A percentile compares a stretch with the other conserved stretches of the same genome.
These are phyloP conservation scores for Callochromis pleurospilus DNA, from an alignment of 2,113 vertebrate species.

Conservation along the genomic window DNA sequence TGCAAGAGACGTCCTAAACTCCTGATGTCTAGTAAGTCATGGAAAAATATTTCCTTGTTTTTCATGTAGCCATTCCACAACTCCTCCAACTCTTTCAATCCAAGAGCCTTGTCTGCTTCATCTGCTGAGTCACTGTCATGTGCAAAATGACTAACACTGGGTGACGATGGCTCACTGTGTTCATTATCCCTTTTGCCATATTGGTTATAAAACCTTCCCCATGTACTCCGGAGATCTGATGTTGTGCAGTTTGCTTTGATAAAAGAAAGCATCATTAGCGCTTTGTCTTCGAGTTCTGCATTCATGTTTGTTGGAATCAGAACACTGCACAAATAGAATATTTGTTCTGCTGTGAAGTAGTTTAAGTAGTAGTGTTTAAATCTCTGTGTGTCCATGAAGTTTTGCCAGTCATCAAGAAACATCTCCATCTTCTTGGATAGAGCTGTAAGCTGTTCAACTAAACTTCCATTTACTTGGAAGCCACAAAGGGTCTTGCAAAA, in stretches of 20 bases:
- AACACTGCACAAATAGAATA: conserved; percentile 77
- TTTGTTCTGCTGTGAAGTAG: conserved; percentile 83
- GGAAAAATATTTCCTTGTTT: conserved; percentile 65
- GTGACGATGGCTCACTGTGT: not conserved
- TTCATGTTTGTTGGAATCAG: conserved; percentile 33
- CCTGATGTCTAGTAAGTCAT: conserved; percentile 68
- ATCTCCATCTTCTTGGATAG: conserved; percentile 80
- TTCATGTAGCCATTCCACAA: conserved; percentile 73
- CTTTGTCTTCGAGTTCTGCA: conserved; percentile 46
- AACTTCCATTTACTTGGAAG: conserved; percentile 9
- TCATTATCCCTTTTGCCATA: conserved; percentile 16
- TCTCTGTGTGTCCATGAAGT: conserved; percentile 72
- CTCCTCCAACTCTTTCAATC: conserved; percentile 43
- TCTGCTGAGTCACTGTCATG: not conserved
- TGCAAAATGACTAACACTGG: not conserved
- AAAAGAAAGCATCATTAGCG: conserved; percentile 83
- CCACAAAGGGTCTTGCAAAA: conserved; percentile 3
- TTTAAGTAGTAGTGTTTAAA: conserved; percentile 76
- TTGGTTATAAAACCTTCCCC: conserved; percentile 14
- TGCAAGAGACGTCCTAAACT: conserved; percentile 71
- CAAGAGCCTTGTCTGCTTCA: not conserved
- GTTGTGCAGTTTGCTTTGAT: conserved; percentile 66
- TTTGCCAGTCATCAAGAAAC: conserved; percentile 73
- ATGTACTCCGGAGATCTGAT: conserved; percentile 3
- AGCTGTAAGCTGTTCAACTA: conserved; percentile 60